Evolutionary conservation across 2,113 vertebrate species (phyloP), one percentile per base, ranked within the genome.

Genomic region (Bos javanicus): DNA sequence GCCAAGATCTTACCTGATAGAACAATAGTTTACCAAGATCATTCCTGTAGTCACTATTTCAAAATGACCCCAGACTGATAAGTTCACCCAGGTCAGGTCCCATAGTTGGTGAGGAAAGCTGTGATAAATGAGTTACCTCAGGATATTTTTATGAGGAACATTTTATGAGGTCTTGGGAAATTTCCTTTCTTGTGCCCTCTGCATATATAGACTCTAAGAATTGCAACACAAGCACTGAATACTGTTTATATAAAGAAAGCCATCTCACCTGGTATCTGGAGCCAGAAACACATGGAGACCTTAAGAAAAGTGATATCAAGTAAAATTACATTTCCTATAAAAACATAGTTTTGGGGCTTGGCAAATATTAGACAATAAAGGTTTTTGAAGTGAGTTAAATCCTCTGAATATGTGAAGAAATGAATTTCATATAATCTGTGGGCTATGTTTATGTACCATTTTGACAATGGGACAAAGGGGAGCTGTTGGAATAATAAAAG

Each of bases 361-460:
- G n/a, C 16, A 97, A 96, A 96, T 96, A 81, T 86, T 86, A 89
- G 30, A 88, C 92, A 78, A 92, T 76, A 92, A 95, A 86, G 14
- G 11, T 76, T 83, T 96, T 28, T 88, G 54, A 97, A 96, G 30
- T 8, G 43, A 90, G 56, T 60, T 87, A 71, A 83, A 91, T 83
- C 46, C 80, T 46, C 67, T 83, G 13, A 92, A 94, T 95, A 94
- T 71, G 57, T 98, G 46, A 90, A 80, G 14, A 96, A 95, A 78
- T 83, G 54, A 76, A 87, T 74, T 95, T 97, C 78, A 89, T 43
- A 26, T 71, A 83, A 92, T 87, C 60, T 90, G 50, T 76, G 25
- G 28, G 14, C 7, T 90, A 87, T 50, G 9, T 46, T 84, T 85
- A 82, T 85, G 4, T 62, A 57, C 19, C 39, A 86, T 57, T 94